A percentile compares a stretch with the other conserved stretches of the same genome.
phyloP scores from a whole-genome alignment of 2,888 invertebrate species.

The Trissolcus japonicus region DNA sequence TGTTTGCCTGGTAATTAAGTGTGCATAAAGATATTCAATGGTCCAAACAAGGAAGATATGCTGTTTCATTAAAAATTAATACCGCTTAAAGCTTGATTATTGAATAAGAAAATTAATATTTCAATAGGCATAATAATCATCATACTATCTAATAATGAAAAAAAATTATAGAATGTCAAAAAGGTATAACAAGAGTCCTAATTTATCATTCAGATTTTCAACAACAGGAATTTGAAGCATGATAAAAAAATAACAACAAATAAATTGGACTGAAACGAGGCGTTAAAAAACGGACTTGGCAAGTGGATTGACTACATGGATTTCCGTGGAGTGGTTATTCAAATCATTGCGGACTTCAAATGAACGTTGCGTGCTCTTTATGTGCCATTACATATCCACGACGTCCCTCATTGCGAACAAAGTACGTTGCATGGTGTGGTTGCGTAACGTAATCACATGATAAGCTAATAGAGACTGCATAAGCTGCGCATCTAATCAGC shows the following conservation, averaged over 20 bases:
- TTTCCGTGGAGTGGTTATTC: conserved; percentile 3
- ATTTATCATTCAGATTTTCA: no score
- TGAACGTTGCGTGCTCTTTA: conserved; percentile 12
- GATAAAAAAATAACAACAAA: background rate
- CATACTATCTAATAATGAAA: no score
- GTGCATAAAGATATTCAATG: background rate
- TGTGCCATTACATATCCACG: conserved; percentile 32
- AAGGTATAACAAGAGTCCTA: no score
- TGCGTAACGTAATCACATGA: conserved; percentile 21
- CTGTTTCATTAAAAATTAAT: no score
- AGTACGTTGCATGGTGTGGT: conserved; percentile 11
- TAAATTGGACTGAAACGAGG: background rate
- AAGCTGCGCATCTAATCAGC: background rate
- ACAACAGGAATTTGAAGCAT: background rate
- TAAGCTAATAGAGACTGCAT: conserved; percentile 20
- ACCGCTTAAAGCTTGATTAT: no score
- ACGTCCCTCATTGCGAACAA: conserved; percentile 23
- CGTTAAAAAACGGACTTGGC: background rate
- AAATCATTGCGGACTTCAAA: conserved; percentile 10
- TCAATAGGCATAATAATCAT: no score
- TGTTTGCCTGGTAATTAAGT: background rate
- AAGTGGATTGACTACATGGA: background rate
- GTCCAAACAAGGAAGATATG: no score
- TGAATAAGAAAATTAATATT: background rate
- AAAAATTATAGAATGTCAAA: no score